phyloP scores from a whole-genome alignment of 2,888 invertebrate species.

The Athetis lepigone region DNA sequence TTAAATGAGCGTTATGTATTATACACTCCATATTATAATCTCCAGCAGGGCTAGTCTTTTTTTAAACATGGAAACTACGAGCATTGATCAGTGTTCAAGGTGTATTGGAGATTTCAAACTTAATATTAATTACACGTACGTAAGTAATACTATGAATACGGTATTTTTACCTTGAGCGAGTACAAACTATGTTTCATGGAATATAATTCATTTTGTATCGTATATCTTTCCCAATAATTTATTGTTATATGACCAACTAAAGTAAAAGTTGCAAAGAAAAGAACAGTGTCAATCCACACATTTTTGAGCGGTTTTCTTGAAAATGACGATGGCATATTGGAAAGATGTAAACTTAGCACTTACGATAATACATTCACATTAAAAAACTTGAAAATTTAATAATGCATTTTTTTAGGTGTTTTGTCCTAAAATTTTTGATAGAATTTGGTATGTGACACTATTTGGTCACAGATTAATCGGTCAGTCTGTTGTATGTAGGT shows the following conservation, averaged over 20 bases:
- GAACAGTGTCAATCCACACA: conserved; percentile 69
- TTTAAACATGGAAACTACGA: no score
- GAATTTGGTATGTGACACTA: conserved; percentile 10
- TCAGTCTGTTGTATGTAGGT: no score
- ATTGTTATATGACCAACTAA: conserved; percentile 76
- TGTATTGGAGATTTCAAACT: no score
- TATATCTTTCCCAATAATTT: conserved; percentile 79
- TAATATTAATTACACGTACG: no score
- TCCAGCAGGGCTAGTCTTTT: not conserved
- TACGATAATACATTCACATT: conserved; percentile 3
- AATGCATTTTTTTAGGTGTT: not conserved
- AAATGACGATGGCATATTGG: conserved; percentile 67
- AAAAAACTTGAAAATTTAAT: conserved; percentile 27
- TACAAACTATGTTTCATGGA: conserved; percentile 77
- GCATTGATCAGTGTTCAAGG: no score
- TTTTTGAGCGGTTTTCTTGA: conserved; percentile 62
- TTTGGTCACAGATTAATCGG: not conserved
- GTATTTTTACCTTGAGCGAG: conserved; percentile 73
- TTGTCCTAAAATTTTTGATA: conserved; percentile 5
- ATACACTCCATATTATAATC: no score
- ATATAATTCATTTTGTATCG: conserved; percentile 74
- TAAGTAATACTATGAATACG: not conserved
- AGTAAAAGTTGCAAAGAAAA: conserved; percentile 73
- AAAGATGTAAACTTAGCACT: not conserved
- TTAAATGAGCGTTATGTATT: no score